A percentile compares a stretch with the other conserved stretches of the same genome.
phyloP scores from a whole-genome alignment of 1,140 invertebrate genomes.

The Ooceraea biroi region DNA sequence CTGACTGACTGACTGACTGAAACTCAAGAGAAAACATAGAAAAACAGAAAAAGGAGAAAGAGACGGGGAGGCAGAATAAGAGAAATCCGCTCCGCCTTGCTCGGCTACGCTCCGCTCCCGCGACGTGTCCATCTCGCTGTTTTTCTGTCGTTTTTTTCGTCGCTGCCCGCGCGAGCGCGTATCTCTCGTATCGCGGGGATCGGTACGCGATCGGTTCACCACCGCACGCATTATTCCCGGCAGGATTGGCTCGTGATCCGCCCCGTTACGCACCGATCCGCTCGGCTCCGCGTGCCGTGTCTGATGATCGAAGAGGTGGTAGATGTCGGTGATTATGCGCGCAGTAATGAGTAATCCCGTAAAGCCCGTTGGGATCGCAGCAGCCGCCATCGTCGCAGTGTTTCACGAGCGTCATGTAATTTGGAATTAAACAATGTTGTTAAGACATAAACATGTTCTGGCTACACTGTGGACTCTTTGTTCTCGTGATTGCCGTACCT shows the following conservation, averaged over 20 bases:
- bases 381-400: constrained; percentile 77
- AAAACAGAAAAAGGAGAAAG: background rate
- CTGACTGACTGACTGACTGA: constrained; percentile 22
- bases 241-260: constrained; percentile 46
- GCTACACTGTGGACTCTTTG: constrained; percentile 86
- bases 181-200: constrained; percentile 32
- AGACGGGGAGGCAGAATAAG: constrained; percentile 4
- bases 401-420: constrained; percentile 84
- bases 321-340: constrained; percentile 79
- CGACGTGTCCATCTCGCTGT: constrained; percentile 37
- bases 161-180: constrained; percentile 17
- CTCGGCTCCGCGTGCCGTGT: constrained; percentile 68
- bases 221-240: background rate
- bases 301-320: constrained; percentile 81
- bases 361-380: constrained; percentile 58
- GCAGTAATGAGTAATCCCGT: constrained; percentile 71
- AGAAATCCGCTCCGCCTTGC: constrained; percentile 15
- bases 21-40: background rate
- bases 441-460: constrained; percentile 87
- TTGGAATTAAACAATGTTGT: constrained; percentile 87
- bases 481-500: constrained; percentile 86
- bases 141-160: constrained; percentile 41
- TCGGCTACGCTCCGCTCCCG: constrained; percentile 44
- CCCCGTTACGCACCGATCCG: constrained; percentile 52
- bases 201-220: constrained; percentile 3